Conservation (phyloP, 1,140 invertebrate genomes). For the Holotrichia oblita region DNA sequence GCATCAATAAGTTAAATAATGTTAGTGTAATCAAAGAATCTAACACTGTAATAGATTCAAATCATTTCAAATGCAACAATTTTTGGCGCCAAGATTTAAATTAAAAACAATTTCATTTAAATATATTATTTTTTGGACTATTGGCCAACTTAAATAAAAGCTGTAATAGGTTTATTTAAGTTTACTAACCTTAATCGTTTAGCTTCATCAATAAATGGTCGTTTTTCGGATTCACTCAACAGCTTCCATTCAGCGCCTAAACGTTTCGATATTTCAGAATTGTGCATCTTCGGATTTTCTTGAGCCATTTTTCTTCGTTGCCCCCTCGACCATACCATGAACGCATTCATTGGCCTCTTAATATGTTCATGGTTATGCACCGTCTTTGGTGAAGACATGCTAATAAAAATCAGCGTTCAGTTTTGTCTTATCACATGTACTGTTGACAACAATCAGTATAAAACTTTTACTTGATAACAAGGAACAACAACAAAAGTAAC, state of each 20-base stretch:
- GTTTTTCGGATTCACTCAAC: slow-evolving; percentile 85
- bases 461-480: not conserved
- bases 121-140: not conserved
- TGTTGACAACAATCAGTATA: not conserved
- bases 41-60: too few species aligned
- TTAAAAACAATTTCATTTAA: not conserved
- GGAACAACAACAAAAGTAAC: not conserved
- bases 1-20: too few species aligned
- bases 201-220: slow-evolving; percentile 97
- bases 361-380: slow-evolving; percentile 74
- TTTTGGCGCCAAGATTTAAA: slow-evolving; percentile 13
- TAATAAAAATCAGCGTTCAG: not conserved
- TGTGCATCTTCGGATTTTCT: slow-evolving; percentile 98
- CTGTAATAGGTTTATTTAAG: not conserved
- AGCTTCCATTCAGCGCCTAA: slow-evolving; percentile 92
- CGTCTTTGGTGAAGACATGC: slow-evolving; percentile 59
- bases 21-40: not conserved
- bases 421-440: not conserved
- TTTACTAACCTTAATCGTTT: slow-evolving; percentile 86
- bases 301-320: slow-evolving; percentile 95
- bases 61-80: not conserved
- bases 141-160: not conserved
- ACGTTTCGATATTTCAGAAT: slow-evolving; percentile 92
- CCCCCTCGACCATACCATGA: slow-evolving; percentile 93
- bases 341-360: slow-evolving; percentile 92